A percentile compares a stretch with the other conserved stretches of the same genome.
These are phyloP conservation scores for Synergus itoensis DNA, from an alignment of 2,888 invertebrate genomes.

Conservation along the genomic window DNA sequence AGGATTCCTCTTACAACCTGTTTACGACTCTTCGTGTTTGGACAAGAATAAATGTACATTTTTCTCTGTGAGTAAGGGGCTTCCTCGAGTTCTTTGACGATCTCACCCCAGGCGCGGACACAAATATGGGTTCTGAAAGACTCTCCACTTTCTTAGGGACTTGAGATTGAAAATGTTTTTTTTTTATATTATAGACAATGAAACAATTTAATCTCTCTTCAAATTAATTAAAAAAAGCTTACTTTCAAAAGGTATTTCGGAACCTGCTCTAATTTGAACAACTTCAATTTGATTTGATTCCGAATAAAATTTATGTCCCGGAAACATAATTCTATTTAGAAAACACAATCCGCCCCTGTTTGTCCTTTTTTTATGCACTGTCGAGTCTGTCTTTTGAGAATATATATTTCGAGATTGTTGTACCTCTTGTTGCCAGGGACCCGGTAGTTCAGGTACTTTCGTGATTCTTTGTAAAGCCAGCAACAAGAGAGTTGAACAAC, in stretches of 20 bases:
- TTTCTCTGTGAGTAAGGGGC: neutral
- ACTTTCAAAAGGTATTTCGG: neutral
- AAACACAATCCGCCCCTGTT: slow-evolving; percentile 15
- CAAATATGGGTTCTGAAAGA: slow-evolving; percentile 2
- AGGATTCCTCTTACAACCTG: slow-evolving; percentile 59
- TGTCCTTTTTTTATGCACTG: slow-evolving; percentile 27
- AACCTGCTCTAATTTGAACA: neutral
- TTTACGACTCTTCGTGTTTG: slow-evolving; percentile 58
- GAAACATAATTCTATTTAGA: slow-evolving; percentile 1
- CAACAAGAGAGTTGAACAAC: slow-evolving; percentile 39
- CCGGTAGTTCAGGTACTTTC: slow-evolving; percentile 28
- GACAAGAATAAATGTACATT: slow-evolving; percentile 10
- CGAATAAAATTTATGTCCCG: neutral
- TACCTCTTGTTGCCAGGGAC: slow-evolving; percentile 1
- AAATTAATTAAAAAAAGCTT: neutral
- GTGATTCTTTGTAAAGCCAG: slow-evolving; percentile 22
- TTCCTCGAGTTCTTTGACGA: slow-evolving; percentile 31
- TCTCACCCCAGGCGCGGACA: neutral
- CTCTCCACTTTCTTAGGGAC: neutral
- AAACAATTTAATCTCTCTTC: no score
- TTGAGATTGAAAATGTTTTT: neutral
- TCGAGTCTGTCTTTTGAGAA: slow-evolving; percentile 24
- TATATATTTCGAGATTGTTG: slow-evolving; percentile 14
- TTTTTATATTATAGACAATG: neutral
- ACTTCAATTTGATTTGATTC: slow-evolving; percentile 3